Percentiles rank a stretch among this genome's conserved stretches.
Conservation (phyloP, 2,797 vertebrate species). For the Antennarius maculatus region DNA sequence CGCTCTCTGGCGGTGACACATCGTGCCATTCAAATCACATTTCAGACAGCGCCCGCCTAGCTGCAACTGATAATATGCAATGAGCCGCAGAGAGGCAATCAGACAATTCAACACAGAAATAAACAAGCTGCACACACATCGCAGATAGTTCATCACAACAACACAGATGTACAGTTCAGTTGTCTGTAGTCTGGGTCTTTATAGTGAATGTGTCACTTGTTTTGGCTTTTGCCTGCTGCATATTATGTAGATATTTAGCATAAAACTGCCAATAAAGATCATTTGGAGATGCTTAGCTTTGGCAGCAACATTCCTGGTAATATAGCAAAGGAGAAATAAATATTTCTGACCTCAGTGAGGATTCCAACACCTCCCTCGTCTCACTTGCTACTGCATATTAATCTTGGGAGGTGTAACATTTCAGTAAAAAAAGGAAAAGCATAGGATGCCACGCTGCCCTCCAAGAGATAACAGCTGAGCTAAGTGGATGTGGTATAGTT, state of each 20-base stretch:
- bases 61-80: conserved; percentile 73
- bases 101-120: conserved; percentile 72
- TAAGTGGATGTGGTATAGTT: conserved; percentile 62
- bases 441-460: not conserved
- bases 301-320: conserved; percentile 19
- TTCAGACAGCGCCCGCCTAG: conserved; percentile 55
- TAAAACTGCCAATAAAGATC: conserved; percentile 21
- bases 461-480: conserved; percentile 23
- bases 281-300: conserved; percentile 1
- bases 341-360: conserved; percentile 12
- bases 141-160: conserved; percentile 60
- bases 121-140: conserved; percentile 64
- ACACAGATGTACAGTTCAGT: conserved; percentile 50
- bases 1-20: conserved; percentile 59
- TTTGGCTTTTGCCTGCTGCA: conserved; percentile 17
- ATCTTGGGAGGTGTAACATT: not conserved
- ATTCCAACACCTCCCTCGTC: conserved; percentile 2
- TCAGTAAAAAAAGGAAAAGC: not conserved
- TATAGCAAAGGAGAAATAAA: conserved; percentile 8
- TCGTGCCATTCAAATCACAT: conserved; percentile 63
- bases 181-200: conserved; percentile 25
- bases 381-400: not conserved
- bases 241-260: conserved; percentile 5
- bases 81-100: conserved; percentile 70
- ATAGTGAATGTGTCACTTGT: conserved; percentile 15